Conservation (phyloP, 2,797 vertebrate genomes). For the Centroberyx gerrardi region DNA sequence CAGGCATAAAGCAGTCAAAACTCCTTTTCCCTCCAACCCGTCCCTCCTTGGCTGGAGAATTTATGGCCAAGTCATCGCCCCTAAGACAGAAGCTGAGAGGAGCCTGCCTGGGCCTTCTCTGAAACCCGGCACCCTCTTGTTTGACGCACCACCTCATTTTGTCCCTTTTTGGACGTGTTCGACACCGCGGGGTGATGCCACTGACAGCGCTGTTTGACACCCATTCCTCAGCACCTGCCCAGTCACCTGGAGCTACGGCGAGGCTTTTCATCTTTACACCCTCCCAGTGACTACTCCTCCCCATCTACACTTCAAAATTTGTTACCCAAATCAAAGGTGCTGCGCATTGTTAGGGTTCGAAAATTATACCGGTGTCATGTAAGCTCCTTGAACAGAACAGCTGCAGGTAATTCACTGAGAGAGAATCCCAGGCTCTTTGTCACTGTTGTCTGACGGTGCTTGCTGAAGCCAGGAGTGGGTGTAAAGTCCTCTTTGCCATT, state of each 20-base stretch:
- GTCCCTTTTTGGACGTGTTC: conserved; percentile 57
- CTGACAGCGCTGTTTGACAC: conserved; percentile 65
- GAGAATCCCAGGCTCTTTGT: conserved; percentile 77
- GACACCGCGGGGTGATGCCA: conserved; percentile 61
- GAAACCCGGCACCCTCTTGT: conserved; percentile 74
- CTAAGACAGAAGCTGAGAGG: conserved; percentile 74
- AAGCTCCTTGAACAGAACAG: conserved; percentile 78
- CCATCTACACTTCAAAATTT: conserved; percentile 63
- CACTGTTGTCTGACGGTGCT: conserved; percentile 67
- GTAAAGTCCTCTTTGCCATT: conserved; percentile 79
- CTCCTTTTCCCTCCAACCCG: conserved; percentile 58
- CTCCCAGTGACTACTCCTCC: conserved; percentile 38
- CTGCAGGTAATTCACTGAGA: conserved; percentile 81
- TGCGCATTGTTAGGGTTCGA: conserved; percentile 70
- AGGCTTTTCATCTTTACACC: conserved; percentile 66
- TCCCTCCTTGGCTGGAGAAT: conserved; percentile 74
- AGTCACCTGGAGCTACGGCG: conserved; percentile 78
- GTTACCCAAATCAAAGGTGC: conserved; percentile 80
- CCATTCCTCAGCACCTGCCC: conserved; percentile 72
- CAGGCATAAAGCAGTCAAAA: conserved; percentile 73
- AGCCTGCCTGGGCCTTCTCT: conserved; percentile 55
- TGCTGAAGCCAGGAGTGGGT: conserved; percentile 68
- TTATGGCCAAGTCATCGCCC: conserved; percentile 78
- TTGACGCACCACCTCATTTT: conserved; percentile 60
- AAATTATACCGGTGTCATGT: conserved; percentile 82